Base-by-base conservation (phyloP, 1,140 invertebrate species). In the Melipona quadrifasciata region DNA sequence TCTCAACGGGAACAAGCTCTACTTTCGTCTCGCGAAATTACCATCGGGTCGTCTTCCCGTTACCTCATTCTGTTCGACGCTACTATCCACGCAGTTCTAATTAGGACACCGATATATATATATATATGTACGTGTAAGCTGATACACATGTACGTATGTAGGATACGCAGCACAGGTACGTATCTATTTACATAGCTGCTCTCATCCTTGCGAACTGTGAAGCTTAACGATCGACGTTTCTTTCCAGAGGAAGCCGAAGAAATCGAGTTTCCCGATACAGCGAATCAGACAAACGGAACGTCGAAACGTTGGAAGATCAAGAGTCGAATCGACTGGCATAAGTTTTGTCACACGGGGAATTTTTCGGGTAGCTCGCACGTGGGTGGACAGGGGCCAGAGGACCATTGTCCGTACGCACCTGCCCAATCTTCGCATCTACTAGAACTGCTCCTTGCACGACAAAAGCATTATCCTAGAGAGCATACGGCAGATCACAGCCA, bases 381-480 rank as follows among this genome's bases (percentile, higher is more conserved):
- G 61, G 79, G 47, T 65, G 34, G 83, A 87, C 31, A 5, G 73
- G 53, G 21, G n/a, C 19, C 34, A 53, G 12, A 6, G 12, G 24
- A 82, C 47, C 61, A 85, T 61, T 58, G 78, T 58, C 47, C 77
- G 73, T 68, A 78, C 77, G 72, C 80, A 83, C 72, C 81, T 85
- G 86, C 55, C 39, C 11, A 61, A 12, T 24, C 31, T 68, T 77
- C 64, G 58, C 24, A 6, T 57, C 68, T 34, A 76, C 61, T 17
- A 71, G 65, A 80, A 17, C 68, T 39, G 39, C 39, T 47, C 51
- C 71, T 88, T 88, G 77, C 72, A 55, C 78, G 78, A 88, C 75
- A 65, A 53, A 81, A 58, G 39, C 61, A 81, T 68, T 55, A 64
- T 58, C 47, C 27, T 67, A 67, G 67, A 75, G n/a, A 17, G 64